A percentile compares a stretch with the other conserved stretches of the same genome.
These are phyloP conservation scores for Oreonectes daqikongensis DNA, from an alignment of 2,797 vertebrate species.

Conservation along the genomic window DNA sequence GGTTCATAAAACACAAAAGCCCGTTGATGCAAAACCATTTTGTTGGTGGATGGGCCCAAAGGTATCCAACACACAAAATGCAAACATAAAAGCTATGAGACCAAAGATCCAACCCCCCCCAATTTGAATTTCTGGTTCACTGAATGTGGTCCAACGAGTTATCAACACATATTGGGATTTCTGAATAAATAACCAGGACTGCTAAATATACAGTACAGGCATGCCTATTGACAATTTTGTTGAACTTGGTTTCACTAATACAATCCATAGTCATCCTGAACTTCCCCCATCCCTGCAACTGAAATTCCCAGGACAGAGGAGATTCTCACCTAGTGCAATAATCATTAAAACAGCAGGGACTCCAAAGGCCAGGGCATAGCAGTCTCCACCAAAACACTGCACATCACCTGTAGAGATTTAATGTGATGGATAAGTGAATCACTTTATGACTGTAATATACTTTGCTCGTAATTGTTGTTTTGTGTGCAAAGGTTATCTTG, in stretches of 20 bases:
- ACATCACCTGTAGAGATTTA: slow-evolving; percentile 81
- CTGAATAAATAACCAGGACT: not conserved
- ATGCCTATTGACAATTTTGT: not conserved
- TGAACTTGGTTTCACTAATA: slow-evolving; percentile 9
- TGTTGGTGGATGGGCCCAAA: not conserved
- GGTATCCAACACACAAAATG: not conserved
- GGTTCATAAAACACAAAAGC: not conserved
- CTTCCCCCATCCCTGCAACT: not conserved
- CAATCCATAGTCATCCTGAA: slow-evolving; percentile 8
- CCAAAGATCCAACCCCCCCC: not conserved
- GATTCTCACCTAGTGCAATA: slow-evolving; percentile 85
- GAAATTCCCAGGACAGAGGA: not conserved
- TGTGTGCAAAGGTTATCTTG: slow-evolving; percentile 4
- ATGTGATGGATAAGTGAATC: slow-evolving; percentile 1
- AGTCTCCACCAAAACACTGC: slow-evolving; percentile 91
- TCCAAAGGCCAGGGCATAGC: slow-evolving; percentile 94
- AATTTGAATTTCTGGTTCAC: slow-evolving; percentile 6
- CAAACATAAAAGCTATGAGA: not conserved
- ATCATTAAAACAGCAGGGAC: slow-evolving; percentile 92
- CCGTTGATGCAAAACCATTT: not conserved
- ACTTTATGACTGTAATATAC: slow-evolving; percentile 1
- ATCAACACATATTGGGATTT: slow-evolving; percentile 19
- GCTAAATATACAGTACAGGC: slow-evolving; percentile 14
- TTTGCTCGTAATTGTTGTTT: not conserved
- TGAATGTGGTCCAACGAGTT: not conserved